These are phyloP conservation scores for Eulacestoma nigropectus DNA, from an alignment of 2,113 vertebrate genomes.

Conservation along the genomic window DNA sequence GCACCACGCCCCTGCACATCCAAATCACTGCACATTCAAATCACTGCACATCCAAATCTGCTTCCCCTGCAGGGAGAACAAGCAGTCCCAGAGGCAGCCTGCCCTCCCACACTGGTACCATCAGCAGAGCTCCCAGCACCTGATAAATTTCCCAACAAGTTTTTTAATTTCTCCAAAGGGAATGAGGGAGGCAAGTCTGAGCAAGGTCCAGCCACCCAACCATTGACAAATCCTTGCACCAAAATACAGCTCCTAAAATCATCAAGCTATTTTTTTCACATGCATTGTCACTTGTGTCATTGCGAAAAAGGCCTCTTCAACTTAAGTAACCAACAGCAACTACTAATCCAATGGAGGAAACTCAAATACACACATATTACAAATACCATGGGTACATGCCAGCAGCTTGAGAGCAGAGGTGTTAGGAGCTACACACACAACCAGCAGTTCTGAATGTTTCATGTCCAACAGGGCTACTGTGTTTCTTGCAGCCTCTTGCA, in stretches of 20 bases:
- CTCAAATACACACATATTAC: not conserved
- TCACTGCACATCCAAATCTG: not conserved
- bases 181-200: not conserved
- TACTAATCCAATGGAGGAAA: not conserved
- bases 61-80: not conserved
- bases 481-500: not conserved
- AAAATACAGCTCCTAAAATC: not conserved
- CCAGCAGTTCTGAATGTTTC: not conserved
- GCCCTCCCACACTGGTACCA: not conserved
- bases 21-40: not conserved
- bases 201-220: not conserved
- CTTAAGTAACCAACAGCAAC: not conserved
- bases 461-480: not conserved
- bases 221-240: not conserved
- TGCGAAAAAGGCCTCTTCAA: not conserved
- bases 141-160: not conserved
- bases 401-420: not conserved
- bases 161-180: not conserved
- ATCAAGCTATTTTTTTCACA: not conserved
- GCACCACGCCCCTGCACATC: not conserved
- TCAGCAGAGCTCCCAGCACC: not conserved
- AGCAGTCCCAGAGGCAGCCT: not conserved
- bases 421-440: not conserved
- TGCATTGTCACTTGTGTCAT: not conserved
- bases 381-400: not conserved